Evolutionary conservation across 1,140 invertebrate species (phyloP), one percentile per base, ranked within the genome.

Genomic region (Nomia melanderi): DNA sequence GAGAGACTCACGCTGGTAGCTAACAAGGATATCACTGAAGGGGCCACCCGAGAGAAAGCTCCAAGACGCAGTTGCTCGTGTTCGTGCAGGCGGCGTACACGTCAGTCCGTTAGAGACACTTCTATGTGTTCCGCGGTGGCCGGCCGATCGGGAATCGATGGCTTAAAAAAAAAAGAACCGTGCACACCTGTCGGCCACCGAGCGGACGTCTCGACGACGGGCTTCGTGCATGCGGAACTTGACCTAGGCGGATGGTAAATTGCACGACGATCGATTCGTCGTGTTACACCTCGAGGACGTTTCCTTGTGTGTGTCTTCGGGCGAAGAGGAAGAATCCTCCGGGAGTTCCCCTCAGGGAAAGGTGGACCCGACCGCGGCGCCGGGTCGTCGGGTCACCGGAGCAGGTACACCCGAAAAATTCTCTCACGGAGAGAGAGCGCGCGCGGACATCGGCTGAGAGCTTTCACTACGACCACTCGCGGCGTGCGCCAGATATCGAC

Each of bases 401-500:
- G 14, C 36, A 7, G 1, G 36, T 7, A 9, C 12, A 1, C 2
- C 36, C 8, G 6, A 44, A 44, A 44, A 44, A 17, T 14, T 44
- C 41, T 3, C 41, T n/a, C 14, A 44, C 41, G 4, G 11, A 14
- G 1, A 9, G 9, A 47, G 2, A 64, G 53, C 77, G 57, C 47
- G 59, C 57, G 73, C 62, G 64, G 72, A 1, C 47, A n/a, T 72
- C 79, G 12, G 41, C 14, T 3, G 36, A 39, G 63, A 59, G 70
- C 64, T 31, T n/a, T 33, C 12, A 44, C 27, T 54, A 50, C 72
- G 64, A 36, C 36, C 31, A 50, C 73, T 60, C 73, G 54, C 73
- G 39, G 11, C 54, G 73, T 47, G 65, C 76, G 81, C 80, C 69
- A 76, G 84, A 86, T 90, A 90, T 90, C 85, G 90, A 91, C 90